Base-by-base conservation (phyloP, 1,140 invertebrate genomes). In the Arctopsyche grandis region DNA sequence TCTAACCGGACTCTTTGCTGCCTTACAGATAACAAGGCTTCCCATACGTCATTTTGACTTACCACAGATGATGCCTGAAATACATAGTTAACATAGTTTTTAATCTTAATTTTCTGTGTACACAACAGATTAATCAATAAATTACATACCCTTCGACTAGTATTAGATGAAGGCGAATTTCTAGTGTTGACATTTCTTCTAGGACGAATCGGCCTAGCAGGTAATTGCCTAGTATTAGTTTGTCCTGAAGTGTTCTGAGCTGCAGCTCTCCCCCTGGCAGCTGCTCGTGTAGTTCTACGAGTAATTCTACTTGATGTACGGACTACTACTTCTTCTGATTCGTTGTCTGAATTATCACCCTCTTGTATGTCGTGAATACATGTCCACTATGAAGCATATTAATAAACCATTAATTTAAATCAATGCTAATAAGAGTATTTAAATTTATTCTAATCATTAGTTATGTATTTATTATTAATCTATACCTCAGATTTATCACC, bases 351-450 rank as follows among this genome's bases (percentile, higher is more conserved):
- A 14, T 69, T 12, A 44, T 90, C 88, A n/a, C 87, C 84, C 48
- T 92, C 91, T 87, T 97, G 95, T 75, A 98, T 97, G 85, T 98
- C 96, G 87, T 98, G 97, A 22, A 98, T 92, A 85, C 95, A 97
- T 1, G 95, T 97, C 95, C 95, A 98, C 93, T 95, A 86, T 21
- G 87, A 86, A 66, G 16, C 48, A 52, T 12, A 12, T 82, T 80
- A 80, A 21, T 66, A 5, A 1, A 66, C 9, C 21, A 66, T 19
- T 66, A 22, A 22, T 66, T 66, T 26, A 19, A 66, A 16, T 60
- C 7, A 60, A 60, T 16, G 14, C n/a, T 5, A 38, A 70, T 29
- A 66, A 14, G 21, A 14, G 16, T 43, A 10, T 43, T 70, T 3
- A 70, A 38, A 38, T 5, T 52, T 52, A 14, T 12, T 52, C 10